A percentile compares a stretch with the other conserved stretches of the same genome.
Conservation (phyloP, 2,888 invertebrate genomes). For the Melolontha melolontha region DNA sequence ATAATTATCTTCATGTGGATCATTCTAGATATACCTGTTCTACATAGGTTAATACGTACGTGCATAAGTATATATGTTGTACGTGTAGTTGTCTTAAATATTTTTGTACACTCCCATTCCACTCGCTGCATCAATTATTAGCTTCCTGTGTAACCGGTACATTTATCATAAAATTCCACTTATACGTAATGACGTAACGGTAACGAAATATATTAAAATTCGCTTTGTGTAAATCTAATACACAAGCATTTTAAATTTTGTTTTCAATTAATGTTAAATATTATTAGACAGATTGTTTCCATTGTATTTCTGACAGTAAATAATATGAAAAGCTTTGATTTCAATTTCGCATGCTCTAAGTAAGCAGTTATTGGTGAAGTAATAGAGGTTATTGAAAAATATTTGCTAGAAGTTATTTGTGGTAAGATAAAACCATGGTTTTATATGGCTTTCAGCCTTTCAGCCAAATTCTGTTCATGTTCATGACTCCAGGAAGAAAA, state of each 20-base stretch:
- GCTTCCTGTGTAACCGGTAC: constrained; percentile 43
- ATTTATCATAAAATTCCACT: constrained; percentile 44
- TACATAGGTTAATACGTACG: not conserved
- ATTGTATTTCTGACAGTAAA: too few relatives aligned
- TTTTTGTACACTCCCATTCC: constrained; percentile 27
- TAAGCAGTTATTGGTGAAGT: too few relatives aligned
- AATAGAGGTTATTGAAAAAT: too few relatives aligned
- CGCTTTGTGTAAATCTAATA: not conserved
- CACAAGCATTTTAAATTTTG: not conserved
- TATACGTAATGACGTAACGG: constrained; percentile 29
- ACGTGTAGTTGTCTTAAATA: not conserved
- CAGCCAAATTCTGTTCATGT: too few relatives aligned
- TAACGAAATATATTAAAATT: constrained; percentile 13
- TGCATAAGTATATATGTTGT: not conserved
- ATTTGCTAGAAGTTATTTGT: too few relatives aligned
- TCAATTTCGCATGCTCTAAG: too few relatives aligned
- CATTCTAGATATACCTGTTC: not conserved
- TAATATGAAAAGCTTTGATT: too few relatives aligned
- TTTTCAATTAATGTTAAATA: constrained; percentile 2
- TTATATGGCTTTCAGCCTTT: too few relatives aligned
- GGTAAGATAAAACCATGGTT: too few relatives aligned
- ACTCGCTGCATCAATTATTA: constrained; percentile 38
- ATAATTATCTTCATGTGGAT: constrained; percentile 12
- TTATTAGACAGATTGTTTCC: too few relatives aligned
- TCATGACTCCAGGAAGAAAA: too few relatives aligned